phyloP scores from a whole-genome alignment of 2,113 vertebrate species.

The Zapus hudsonius region DNA sequence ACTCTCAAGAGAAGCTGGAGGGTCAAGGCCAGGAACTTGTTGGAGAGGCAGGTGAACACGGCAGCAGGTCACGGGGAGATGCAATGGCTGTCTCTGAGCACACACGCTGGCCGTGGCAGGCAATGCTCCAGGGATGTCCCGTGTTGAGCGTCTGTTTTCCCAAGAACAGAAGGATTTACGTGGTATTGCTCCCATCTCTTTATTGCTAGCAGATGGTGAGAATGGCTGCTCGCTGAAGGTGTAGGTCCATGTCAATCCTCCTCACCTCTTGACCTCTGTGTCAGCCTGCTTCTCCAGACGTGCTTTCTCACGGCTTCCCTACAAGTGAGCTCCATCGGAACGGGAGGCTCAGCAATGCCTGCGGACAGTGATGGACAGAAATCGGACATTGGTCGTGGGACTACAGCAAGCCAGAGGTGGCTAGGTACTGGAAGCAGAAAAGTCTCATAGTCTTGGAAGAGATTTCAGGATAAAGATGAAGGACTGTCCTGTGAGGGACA shows the following conservation, averaged over 20 bases:
- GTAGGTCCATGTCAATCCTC: too few relatives aligned
- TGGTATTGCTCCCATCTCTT: not conserved
- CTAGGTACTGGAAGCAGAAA: not conserved
- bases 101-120: not conserved
- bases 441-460: not conserved
- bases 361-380: not conserved
- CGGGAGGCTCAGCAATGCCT: not conserved
- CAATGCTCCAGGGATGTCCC: not conserved
- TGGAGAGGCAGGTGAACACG: not conserved
- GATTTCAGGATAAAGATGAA: not conserved
- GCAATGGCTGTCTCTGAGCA: not conserved
- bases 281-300: not conserved
- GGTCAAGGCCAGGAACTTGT: not conserved
- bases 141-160: not conserved
- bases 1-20: not conserved
- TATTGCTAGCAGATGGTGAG: not conserved
- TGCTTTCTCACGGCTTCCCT: not conserved
- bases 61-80: not conserved
- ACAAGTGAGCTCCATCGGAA: too few relatives aligned
- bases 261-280: not conserved
- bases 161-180: not conserved
- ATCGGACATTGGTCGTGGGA: not conserved
- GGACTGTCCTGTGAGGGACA: not conserved
- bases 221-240: not conserved
- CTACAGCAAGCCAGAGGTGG: not conserved